These are phyloP conservation scores for Coenobita brevimanus DNA, from an alignment of 1,140 invertebrate species.

Conservation along the genomic window DNA sequence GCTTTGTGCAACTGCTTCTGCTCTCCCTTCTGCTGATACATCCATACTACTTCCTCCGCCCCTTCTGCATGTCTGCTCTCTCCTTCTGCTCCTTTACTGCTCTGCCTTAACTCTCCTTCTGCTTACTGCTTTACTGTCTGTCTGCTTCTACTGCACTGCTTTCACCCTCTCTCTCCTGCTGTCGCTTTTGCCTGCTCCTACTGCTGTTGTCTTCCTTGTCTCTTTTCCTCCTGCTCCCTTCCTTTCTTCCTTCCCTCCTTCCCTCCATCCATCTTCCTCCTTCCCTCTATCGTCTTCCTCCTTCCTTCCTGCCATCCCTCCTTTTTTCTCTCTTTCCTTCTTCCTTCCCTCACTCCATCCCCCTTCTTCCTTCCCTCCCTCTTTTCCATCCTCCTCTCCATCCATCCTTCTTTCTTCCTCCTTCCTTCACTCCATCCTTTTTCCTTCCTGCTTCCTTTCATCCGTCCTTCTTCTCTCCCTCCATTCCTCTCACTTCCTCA, in stretches of 20 bases:
- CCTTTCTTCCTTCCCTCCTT: background rate
- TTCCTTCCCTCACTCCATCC: background rate
- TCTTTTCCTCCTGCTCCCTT: background rate
- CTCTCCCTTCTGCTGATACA: too few species aligned
- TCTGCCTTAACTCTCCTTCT: background rate
- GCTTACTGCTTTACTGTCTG: background rate
- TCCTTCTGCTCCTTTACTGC: background rate
- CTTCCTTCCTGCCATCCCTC: too few species aligned
- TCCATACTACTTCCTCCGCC: background rate
- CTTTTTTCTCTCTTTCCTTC: background rate
- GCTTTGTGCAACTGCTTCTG: background rate
- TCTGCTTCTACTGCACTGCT: background rate
- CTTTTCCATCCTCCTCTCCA: background rate
- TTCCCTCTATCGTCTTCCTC: background rate
- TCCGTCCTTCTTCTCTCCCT: too few species aligned
- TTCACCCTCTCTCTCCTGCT: constrained; percentile 7
- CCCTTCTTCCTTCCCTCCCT: background rate
- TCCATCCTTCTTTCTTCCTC: background rate
- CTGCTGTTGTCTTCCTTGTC: background rate
- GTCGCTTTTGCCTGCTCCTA: background rate
- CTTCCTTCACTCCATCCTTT: background rate
- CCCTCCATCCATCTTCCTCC: background rate
- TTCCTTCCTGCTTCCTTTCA: too few species aligned
- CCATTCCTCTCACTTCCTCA: background rate
- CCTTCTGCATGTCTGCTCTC: background rate